Evolutionary conservation across 2,797 vertebrate species (phyloP).

Genomic region (Alosa sapidissima): DNA sequence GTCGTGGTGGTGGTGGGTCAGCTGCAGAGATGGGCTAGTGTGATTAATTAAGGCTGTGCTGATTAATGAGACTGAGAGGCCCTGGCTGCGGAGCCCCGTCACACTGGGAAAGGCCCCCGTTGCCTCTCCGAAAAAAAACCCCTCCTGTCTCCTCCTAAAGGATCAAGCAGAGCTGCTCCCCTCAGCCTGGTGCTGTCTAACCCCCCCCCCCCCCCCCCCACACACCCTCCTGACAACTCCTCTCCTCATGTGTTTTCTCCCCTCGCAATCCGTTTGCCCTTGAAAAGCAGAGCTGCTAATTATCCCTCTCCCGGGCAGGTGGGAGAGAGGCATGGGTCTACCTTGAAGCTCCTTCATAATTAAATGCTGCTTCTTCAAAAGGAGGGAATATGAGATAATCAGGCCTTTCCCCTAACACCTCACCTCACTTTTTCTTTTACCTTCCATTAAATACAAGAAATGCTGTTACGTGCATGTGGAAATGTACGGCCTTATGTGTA

Average conservation of each 20-base stretch:
- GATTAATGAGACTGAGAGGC: slow-evolving; percentile 35
- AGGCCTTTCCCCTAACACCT: neutral
- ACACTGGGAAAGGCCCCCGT: neutral
- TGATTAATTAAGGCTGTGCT: slow-evolving; percentile 11
- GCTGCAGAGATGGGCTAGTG: neutral
- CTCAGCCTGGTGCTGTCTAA: neutral
- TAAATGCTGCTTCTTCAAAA: slow-evolving; percentile 54
- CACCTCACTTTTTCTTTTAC: neutral
- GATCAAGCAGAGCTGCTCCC: neutral
- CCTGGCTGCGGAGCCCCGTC: neutral
- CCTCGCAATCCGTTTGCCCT: slow-evolving; percentile 42
- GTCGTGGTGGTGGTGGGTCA: neutral
- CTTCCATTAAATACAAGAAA: neutral
- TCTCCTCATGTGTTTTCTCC: slow-evolving; percentile 1
- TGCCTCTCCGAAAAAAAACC: neutral
- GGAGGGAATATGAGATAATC: slow-evolving; percentile 48
- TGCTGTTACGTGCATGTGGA: too few species aligned
- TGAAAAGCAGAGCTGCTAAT: slow-evolving; percentile 57
- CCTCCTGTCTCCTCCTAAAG: neutral
- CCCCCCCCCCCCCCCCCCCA: too few species aligned
- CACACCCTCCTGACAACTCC: neutral
- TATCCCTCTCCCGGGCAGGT: slow-evolving; percentile 55
- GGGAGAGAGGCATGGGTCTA: slow-evolving; percentile 46
- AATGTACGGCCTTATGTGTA: neutral
- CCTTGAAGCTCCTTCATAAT: slow-evolving; percentile 56